phyloP scores from a whole-genome alignment of 2,113 vertebrate genomes.

The Chloroceryle aenea region DNA sequence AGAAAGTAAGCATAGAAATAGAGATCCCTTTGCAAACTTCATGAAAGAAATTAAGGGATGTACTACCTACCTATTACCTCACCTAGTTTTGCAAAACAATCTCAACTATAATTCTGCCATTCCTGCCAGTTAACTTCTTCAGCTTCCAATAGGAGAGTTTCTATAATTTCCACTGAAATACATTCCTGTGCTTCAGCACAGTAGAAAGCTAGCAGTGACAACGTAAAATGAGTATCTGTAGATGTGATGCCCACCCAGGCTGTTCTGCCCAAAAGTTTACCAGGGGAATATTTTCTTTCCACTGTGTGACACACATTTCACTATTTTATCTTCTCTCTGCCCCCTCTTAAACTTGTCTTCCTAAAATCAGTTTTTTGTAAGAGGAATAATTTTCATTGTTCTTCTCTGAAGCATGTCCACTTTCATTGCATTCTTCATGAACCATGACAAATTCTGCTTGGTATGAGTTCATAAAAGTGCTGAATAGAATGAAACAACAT shows the following conservation, averaged over 20 bases:
- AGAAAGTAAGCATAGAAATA: neutral
- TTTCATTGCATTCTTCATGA: neutral
- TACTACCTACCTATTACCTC: neutral
- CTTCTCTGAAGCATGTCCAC: neutral
- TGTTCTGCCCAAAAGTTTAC: neutral
- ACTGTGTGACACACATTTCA: neutral
- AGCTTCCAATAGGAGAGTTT: neutral
- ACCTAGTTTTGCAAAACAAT: neutral
- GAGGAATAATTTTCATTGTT: neutral
- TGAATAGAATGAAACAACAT: neutral
- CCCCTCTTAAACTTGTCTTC: neutral
- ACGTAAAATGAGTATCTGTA: neutral
- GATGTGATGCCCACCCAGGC: fast-evolving
- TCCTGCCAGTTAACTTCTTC: neutral
- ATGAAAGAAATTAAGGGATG: neutral
- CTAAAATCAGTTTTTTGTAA: neutral
- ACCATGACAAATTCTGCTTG: neutral
- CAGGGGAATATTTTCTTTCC: neutral
- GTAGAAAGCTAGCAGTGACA: neutral
- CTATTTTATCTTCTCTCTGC: neutral
- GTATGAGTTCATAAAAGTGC: neutral
- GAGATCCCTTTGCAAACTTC: neutral
- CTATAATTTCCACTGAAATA: neutral
- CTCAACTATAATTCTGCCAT: neutral
- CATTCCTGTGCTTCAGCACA: neutral